Evolutionary conservation across 2,888 invertebrate species (phyloP).

Genomic region (Timema podura): DNA sequence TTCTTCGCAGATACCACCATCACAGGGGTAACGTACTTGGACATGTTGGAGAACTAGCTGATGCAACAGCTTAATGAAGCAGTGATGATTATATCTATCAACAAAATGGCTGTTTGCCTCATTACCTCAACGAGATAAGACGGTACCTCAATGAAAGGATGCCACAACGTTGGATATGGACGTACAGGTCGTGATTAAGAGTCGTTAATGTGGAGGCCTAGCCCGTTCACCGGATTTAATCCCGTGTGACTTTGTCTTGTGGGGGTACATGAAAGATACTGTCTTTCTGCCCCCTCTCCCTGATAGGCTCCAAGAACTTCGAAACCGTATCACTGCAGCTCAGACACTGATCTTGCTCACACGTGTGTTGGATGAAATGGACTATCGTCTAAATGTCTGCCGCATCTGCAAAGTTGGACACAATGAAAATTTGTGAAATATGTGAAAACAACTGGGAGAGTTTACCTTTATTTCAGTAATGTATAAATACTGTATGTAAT

Average conservation of each 20-base stretch:
- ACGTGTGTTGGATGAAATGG: background rate
- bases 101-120: background rate
- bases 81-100: background rate
- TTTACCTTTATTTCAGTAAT: background rate
- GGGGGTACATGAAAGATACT: slow-evolving; percentile 11
- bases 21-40: background rate
- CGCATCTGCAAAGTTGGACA: background rate
- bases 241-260: slow-evolving; percentile 6
- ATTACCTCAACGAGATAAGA: too few relatives aligned
- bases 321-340: background rate
- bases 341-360: background rate
- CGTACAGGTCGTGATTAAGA: background rate
- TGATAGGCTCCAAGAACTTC: background rate
- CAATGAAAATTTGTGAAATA: background rate
- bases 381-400: slow-evolving; percentile 3
- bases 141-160: too few relatives aligned
- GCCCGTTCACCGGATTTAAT: background rate
- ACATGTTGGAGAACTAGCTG: background rate
- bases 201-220: background rate
- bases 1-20: background rate
- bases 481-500: too few relatives aligned
- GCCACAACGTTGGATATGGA: too few relatives aligned
- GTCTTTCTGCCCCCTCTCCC: slow-evolving; percentile 5
- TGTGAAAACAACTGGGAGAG: background rate
- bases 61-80: background rate